Base-by-base conservation (phyloP, 1,140 invertebrate species). In the Panonychus citri region DNA sequence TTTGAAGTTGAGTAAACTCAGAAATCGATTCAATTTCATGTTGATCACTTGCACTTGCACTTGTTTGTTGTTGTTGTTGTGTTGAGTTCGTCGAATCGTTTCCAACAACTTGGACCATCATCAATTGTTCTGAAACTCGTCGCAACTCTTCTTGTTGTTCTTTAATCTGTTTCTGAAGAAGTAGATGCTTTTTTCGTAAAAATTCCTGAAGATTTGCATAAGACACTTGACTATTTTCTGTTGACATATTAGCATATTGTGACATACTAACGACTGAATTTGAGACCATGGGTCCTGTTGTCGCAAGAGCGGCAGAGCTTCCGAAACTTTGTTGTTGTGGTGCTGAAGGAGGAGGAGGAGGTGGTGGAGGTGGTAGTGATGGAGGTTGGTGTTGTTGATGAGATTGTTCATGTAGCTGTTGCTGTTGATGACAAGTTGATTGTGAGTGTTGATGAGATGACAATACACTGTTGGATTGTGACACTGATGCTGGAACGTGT, bases 111-210 rank as follows among this genome's bases (percentile, higher is more conserved):
- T 81, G 75, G 0, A 83, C 81, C 63, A 87, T 78, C n/a, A 86
- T 68, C 27, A 89, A 70, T 64, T 87, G 84, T 65, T 88, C 83
- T 24, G 82, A 83, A 3, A 87, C 81, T 58, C 79, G 75, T 43
- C 81, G 72, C 58, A 89, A 66, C 67, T 88, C 84, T 65, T 86
- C 83, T 64, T 88, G 83, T 63, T 88, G 84, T 62, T 83, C 77
- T 27, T 82, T 76, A 56, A 88, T 87, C 60, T 84, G 73, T 63
- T 83, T 79, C 62, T 87, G 82, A 30, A 88, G 69, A 66, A 86
- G 79, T 60, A 83, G 82, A 61, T 87, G 84, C 62, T 86, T 86
- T 3, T 78, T 75, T 65, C 85, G 80, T 62, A 87, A 66, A 67
- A 84, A 80, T 63, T 80, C 80, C 67, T 81, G 77, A 43, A 81